Percentiles rank a stretch among this genome's conserved stretches.
These are phyloP conservation scores for Hozukius guyotensis DNA, from an alignment of 2,797 vertebrate genomes.

Conservation along the genomic window DNA sequence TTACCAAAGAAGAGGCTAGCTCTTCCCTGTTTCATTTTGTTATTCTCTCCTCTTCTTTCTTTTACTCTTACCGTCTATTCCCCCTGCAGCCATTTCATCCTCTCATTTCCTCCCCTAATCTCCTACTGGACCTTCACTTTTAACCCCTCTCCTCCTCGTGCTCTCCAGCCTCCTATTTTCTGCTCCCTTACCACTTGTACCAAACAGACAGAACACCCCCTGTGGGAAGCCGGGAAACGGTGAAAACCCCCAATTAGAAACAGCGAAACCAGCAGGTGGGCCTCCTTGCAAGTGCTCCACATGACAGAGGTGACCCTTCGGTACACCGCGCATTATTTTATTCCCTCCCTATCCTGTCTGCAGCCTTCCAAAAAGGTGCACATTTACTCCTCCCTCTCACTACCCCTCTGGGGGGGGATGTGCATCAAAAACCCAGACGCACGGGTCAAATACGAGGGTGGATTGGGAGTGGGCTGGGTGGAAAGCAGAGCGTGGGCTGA, in stretches of 20 bases:
- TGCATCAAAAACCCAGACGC: conserved; percentile 23
- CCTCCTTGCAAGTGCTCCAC: conserved; percentile 11
- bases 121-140: conserved; percentile 29
- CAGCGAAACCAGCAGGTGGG: conserved; percentile 56
- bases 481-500: conserved; percentile 10
- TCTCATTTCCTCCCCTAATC: conserved; percentile 45
- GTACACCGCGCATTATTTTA: conserved; percentile 16
- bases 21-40: not conserved
- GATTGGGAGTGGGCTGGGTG: conserved; percentile 13
- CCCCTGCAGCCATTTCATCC: conserved; percentile 15
- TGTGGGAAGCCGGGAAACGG: conserved; percentile 25
- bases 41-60: conserved; percentile 10
- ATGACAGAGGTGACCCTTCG: conserved; percentile 51
- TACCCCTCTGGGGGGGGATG: not conserved
- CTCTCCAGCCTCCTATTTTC: conserved; percentile 25
- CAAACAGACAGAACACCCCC: conserved; percentile 33
- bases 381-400: conserved; percentile 11
- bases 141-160: conserved; percentile 14
- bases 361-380: conserved; percentile 4
- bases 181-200: conserved; percentile 25
- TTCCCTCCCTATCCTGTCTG: conserved; percentile 29
- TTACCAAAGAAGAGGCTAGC: too few relatives aligned
- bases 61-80: not conserved
- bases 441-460: conserved; percentile 41
- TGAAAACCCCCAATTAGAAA: conserved; percentile 61